Evolutionary conservation across 1,140 invertebrate genomes (phyloP).

Genomic region (Hycleus cichorii): DNA sequence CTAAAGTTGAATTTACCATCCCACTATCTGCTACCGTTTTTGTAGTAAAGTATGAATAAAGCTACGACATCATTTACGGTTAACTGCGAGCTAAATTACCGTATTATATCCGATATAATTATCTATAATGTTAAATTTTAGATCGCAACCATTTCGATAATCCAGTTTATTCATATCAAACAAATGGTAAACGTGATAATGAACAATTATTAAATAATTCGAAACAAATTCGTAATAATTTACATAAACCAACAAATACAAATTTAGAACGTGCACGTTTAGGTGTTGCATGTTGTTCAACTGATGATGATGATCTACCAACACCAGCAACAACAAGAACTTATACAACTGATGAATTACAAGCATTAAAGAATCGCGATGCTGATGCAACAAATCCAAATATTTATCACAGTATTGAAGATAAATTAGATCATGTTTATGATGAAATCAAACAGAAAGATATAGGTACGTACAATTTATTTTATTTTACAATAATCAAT

Average conservation of each 20-base stretch:
- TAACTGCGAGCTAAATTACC: too few relatives aligned
- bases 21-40: too few relatives aligned
- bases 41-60: too few relatives aligned
- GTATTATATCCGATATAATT: too few relatives aligned
- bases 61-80: too few relatives aligned
- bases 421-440: slow-evolving; percentile 76
- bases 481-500: background rate
- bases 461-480: slow-evolving; percentile 38
- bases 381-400: slow-evolving; percentile 80
- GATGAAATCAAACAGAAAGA: slow-evolving; percentile 84
- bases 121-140: slow-evolving; percentile 26
- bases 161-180: slow-evolving; percentile 78
- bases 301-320: slow-evolving; percentile 40
- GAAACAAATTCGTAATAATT: slow-evolving; percentile 59
- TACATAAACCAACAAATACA: slow-evolving; percentile 53
- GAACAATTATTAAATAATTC: slow-evolving; percentile 38
- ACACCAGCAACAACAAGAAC: slow-evolving; percentile 20
- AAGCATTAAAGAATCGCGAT: slow-evolving; percentile 68
- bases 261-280: slow-evolving; percentile 50
- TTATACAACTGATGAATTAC: slow-evolving; percentile 29
- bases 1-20: too few relatives aligned
- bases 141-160: slow-evolving; percentile 89
- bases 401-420: slow-evolving; percentile 64
- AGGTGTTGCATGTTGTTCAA: slow-evolving; percentile 40
- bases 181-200: slow-evolving; percentile 43